A percentile compares a stretch with the other conserved stretches of the same genome.
Evolutionary conservation across 2,888 invertebrate species (phyloP).

Genomic region (Mallateleia sp.): DNA sequence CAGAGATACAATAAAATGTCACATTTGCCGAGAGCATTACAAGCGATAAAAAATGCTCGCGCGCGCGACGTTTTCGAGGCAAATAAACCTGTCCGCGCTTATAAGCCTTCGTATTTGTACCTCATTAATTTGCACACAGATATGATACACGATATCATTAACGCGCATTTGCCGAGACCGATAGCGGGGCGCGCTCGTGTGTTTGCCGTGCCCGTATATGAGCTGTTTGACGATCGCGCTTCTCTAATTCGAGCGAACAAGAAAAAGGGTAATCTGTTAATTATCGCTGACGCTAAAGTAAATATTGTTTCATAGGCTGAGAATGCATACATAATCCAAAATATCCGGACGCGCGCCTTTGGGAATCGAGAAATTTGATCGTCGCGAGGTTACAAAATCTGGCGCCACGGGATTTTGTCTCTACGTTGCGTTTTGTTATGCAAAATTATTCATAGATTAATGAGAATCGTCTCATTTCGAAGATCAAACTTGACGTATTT

Average conservation of each 20-base stretch:
- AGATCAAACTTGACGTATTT: conserved; percentile 49
- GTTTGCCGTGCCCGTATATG: conserved; percentile 65
- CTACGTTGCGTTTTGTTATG: conserved; percentile 31
- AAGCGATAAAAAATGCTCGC: conserved; percentile 45
- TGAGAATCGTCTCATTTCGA: conserved; percentile 44
- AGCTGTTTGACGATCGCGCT: conserved; percentile 65
- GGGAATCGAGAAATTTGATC: conserved; percentile 16
- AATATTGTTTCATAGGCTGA: conserved; percentile 58
- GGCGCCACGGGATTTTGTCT: not conserved
- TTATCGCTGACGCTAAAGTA: conserved; percentile 56
- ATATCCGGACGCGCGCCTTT: conserved; percentile 21
- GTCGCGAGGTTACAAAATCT: conserved; percentile 7
- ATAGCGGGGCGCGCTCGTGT: conserved; percentile 58
- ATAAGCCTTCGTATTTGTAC: conserved; percentile 71
- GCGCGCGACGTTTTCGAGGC: conserved; percentile 49
- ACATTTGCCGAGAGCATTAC: conserved; percentile 49
- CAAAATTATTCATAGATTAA: conserved; percentile 52
- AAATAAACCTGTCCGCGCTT: conserved; percentile 67
- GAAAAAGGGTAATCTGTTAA: conserved; percentile 69
- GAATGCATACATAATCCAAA: conserved; percentile 53
- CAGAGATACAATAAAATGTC: conserved; percentile 64
- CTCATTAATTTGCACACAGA: conserved; percentile 68
- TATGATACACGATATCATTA: conserved; percentile 73
- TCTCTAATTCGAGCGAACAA: conserved; percentile 59
- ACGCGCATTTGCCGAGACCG: conserved; percentile 57